A percentile compares a stretch with the other conserved stretches of the same genome.
Evolutionary conservation across 2,797 vertebrate genomes (phyloP).

Genomic region (Sebastes variabilis): DNA sequence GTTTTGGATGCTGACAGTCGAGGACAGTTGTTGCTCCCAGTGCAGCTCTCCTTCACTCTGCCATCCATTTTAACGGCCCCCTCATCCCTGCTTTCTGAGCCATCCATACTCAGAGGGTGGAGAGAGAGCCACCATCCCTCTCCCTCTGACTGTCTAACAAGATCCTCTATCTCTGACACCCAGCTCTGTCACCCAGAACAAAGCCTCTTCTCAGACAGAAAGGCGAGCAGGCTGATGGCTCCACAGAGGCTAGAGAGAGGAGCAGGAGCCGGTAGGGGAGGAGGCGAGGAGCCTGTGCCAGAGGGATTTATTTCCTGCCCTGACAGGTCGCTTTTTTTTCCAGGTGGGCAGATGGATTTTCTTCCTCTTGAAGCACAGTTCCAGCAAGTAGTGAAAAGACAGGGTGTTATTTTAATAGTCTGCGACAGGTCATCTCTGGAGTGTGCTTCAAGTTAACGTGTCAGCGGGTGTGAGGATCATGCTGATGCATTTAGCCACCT

Average conservation of each 20-base stretch:
- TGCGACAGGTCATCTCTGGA: conserved; percentile 53
- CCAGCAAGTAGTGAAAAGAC: conserved; percentile 43
- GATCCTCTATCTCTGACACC: conserved; percentile 73
- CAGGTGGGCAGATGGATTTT: conserved; percentile 74
- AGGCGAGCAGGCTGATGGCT: conserved; percentile 62
- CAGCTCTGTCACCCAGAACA: conserved; percentile 76
- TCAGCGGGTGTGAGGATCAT: conserved; percentile 35
- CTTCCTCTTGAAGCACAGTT: conserved; percentile 52
- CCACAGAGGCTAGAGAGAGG: conserved; percentile 56
- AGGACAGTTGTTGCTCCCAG: conserved; percentile 52
- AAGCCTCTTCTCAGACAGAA: conserved; percentile 71
- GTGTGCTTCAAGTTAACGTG: conserved; percentile 51
- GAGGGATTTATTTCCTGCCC: conserved; percentile 69
- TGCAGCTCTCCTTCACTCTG: conserved; percentile 42
- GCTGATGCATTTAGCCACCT: neutral
- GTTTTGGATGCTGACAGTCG: conserved; percentile 43
- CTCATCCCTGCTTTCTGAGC: conserved; percentile 47
- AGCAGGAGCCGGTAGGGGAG: conserved; percentile 35
- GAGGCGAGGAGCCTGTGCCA: conserved; percentile 47
- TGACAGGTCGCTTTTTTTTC: conserved; percentile 65
- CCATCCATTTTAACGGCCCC: conserved; percentile 45
- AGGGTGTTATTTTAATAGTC: conserved; percentile 58
- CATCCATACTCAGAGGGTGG: conserved; percentile 51
- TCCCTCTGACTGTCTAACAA: conserved; percentile 67
- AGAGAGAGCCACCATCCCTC: conserved; percentile 60